Percentiles rank a stretch among this genome's conserved stretches.
phyloP scores from a whole-genome alignment of 2,888 invertebrate species.

The Philhelius pedissequus region DNA sequence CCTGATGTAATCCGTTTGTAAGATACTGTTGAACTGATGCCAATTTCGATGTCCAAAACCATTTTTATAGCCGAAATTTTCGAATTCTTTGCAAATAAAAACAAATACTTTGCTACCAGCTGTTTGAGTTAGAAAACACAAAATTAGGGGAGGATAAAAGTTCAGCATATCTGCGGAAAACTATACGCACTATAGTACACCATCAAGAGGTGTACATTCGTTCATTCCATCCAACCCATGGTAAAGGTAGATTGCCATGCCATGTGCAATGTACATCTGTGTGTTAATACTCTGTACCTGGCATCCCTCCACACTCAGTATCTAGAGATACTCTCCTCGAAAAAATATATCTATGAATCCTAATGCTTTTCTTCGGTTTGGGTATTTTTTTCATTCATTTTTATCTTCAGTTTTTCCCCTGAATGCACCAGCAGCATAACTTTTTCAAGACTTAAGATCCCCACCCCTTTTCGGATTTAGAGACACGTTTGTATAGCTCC shows the following conservation, averaged over 20 bases:
- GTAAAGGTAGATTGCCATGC: constrained; percentile 18
- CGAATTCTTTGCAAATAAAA: constrained; percentile 44
- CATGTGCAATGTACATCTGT: constrained; percentile 21
- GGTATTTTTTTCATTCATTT: constrained; percentile 28
- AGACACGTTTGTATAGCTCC: constrained; percentile 18
- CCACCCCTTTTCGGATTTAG: constrained; percentile 36
- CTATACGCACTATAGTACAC: constrained; percentile 16
- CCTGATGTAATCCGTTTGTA: constrained; percentile 76
- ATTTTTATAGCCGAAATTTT: constrained; percentile 77
- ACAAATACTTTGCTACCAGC: constrained; percentile 21
- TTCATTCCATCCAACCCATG: neutral
- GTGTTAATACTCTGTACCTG: constrained; percentile 33
- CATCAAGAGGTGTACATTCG: neutral
- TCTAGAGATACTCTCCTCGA: constrained; percentile 5
- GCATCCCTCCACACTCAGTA: neutral
- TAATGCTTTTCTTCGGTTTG: constrained; percentile 32
- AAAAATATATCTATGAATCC: constrained; percentile 21
- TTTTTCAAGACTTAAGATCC: constrained; percentile 34
- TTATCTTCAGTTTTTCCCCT: constrained; percentile 45
- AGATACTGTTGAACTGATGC: constrained; percentile 79
- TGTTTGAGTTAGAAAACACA: constrained; percentile 25
- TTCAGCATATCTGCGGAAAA: constrained; percentile 44
- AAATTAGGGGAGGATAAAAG: constrained; percentile 67
- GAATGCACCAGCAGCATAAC: constrained; percentile 35
- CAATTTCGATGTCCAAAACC: constrained; percentile 79